A percentile compares a stretch with the other conserved stretches of the same genome.
Evolutionary conservation across 2,113 vertebrate genomes (phyloP).

Genomic region (Atractosteus spatula): DNA sequence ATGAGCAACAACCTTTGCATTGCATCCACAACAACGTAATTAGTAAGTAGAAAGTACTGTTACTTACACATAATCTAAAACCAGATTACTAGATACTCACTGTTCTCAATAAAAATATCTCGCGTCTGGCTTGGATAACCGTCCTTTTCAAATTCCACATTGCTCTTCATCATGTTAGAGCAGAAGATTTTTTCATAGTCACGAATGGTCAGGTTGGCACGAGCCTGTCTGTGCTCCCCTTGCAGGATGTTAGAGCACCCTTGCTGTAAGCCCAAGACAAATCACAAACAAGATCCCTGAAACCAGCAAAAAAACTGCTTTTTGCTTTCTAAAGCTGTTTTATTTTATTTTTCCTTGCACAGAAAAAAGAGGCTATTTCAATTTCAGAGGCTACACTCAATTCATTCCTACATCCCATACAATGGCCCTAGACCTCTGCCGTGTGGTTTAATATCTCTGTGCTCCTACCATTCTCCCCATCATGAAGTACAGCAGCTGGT

Average conservation of each 20-base stretch:
- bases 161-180: conserved; percentile 82
- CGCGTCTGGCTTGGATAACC: conserved; percentile 48
- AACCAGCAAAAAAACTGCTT: background rate
- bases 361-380: too few species aligned
- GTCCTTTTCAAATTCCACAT: conserved; percentile 54
- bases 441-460: background rate
- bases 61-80: background rate
- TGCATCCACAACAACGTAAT: too few species aligned
- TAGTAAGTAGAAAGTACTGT: background rate
- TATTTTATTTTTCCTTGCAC: background rate
- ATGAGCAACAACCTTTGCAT: too few species aligned
- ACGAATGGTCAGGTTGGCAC: conserved; percentile 61
- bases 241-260: conserved; percentile 68
- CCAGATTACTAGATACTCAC: conserved; percentile 41
- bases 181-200: conserved; percentile 73
- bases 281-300: background rate
- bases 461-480: conserved; percentile 67
- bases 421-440: too few species aligned
- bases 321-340: background rate
- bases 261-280: conserved; percentile 41
- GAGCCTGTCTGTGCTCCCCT: conserved; percentile 51
- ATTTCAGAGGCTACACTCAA: too few species aligned
- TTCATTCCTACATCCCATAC: too few species aligned
- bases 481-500: conserved; percentile 85
- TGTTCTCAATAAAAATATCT: conserved; percentile 81